Percentiles rank a stretch among this genome's conserved stretches.
Conservation (phyloP, 1,140 invertebrate species). For the Scaptomyza hsui region DNA sequence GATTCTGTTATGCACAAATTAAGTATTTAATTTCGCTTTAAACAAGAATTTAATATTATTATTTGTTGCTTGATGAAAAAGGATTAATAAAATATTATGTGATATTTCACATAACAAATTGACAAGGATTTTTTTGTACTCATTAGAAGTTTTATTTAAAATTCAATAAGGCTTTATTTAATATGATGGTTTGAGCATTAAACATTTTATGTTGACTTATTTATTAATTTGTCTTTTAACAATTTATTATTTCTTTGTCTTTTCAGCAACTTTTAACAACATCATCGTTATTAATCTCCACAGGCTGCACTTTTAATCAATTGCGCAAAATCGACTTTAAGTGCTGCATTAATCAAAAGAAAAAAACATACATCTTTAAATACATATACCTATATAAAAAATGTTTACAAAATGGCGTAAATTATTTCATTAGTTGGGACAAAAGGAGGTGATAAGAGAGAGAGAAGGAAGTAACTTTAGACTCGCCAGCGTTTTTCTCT, state of each 20-base stretch:
- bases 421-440: conserved; percentile 55
- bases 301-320: conserved; percentile 2
- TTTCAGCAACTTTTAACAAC: not conserved
- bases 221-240: not conserved
- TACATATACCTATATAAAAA: conserved; percentile 7
- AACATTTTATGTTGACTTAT: too few species aligned
- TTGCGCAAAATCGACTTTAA: not conserved
- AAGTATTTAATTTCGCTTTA: not conserved
- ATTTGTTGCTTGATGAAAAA: not conserved
- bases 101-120: too few species aligned
- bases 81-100: not conserved
- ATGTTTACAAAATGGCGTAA: conserved; percentile 15
- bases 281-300: not conserved
- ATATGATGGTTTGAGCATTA: too few species aligned
- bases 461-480: not conserved
- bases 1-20: conserved; percentile 38
- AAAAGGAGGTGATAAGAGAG: not conserved
- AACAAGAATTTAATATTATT: not conserved
- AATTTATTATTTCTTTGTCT: not conserved
- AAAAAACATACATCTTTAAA: not conserved
- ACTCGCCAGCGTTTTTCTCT: conserved; percentile 17
- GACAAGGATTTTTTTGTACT: too few species aligned
- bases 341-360: not conserved
- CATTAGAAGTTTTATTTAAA: too few species aligned
- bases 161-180: too few species aligned